Base-by-base conservation (phyloP, 2,113 vertebrate species). In the Hippopotamus amphibius region DNA sequence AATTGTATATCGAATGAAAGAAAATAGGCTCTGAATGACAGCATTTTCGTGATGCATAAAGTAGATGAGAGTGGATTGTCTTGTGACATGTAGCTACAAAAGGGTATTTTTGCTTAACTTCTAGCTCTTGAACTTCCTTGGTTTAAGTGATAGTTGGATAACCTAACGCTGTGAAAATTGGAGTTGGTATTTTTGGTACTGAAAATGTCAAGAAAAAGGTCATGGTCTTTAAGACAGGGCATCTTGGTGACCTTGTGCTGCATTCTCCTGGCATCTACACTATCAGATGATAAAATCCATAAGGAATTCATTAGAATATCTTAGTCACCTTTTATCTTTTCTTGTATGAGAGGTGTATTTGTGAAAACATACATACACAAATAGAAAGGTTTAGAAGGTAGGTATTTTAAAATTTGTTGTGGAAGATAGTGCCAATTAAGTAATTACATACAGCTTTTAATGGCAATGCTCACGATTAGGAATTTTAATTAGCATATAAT, bases 401-500 rank as follows among this genome's bases (percentile, higher is more conserved):
- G 86, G 37, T 92, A 74, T 97, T 94, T 96, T 89, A 90, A 94
- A 96, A 90, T 80, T 85, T 93, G 74, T 93, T 97, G 53, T 93
- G 74, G 80, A 90, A 84, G 88, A 74, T 84, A 85, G 41, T 96
- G 69, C 61, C 92, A 96, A 50, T 96, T 89, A 96, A 96, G 72
- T 97, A 93, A 95, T 97, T 93, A 66, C 33, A 63, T 30, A 90
- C 59, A 89, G 46, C 43, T 87, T 95, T 96, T 95, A 93, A 93
- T 97, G 95, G n/a, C 66, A 82, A 33, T 96, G 33, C 22, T 95
- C 59, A 85, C 82, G 69, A 96, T 84, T 91, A 95, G 59, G 80
- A 81, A 93, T 96, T 98, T 97, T 93, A 95, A 77, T 96, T 87
- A 97, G 87, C 43, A 83, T 96, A 91, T 77, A 83, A 93, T 93